Evolutionary conservation across 1,140 invertebrate genomes (phyloP), one percentile per base, ranked within the genome.

Genomic region (Cyclargus thomasi): DNA sequence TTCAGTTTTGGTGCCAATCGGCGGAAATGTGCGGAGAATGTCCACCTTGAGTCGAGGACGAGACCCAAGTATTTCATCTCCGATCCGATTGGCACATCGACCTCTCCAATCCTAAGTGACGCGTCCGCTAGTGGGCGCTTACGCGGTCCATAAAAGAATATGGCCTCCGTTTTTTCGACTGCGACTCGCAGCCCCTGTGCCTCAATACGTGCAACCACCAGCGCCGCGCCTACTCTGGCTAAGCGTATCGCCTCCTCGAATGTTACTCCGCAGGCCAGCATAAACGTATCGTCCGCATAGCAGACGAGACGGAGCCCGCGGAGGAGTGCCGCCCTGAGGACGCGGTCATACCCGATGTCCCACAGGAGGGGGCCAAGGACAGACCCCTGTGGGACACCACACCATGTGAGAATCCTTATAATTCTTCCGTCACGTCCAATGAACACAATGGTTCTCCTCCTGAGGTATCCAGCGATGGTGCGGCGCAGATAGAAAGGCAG

Each of bases 281-380:
- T 14, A 14, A 70, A 55, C 1, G 69, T 74, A 36, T 74, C 69
- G 47, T 74, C 69, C 3, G 72, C 69, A 59, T 69, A 71, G 16
- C 72, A 74, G 0, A 71, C 65, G 18, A 67, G n/a, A 10, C 16
- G 65, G 0, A 70, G 35, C 4, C 35, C 65, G 17, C 16, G 5
- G 53, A 18, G 63, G 10, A 59, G 55, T 35, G 53, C 62, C 1
- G 17, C 53, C 57, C n/a, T n/a, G n/a, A n/a, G n/a, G n/a, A n/a
- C n/a, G n/a, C n/a, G n/a, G n/a, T n/a, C n/a, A n/a, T n/a, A 67
- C 0, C 57, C 70, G 17, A 71, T 20, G 14, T 66, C 68, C 70
- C 70, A 83, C 53, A 81, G 64, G 0, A 75, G 59, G 0, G 78
- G 81, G 0, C 82, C 81, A 1, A 83, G 55, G 22, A 67, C 68